These are phyloP conservation scores for Lamprologus callipterus DNA, from an alignment of 2,113 vertebrate genomes.

Conservation along the genomic window DNA sequence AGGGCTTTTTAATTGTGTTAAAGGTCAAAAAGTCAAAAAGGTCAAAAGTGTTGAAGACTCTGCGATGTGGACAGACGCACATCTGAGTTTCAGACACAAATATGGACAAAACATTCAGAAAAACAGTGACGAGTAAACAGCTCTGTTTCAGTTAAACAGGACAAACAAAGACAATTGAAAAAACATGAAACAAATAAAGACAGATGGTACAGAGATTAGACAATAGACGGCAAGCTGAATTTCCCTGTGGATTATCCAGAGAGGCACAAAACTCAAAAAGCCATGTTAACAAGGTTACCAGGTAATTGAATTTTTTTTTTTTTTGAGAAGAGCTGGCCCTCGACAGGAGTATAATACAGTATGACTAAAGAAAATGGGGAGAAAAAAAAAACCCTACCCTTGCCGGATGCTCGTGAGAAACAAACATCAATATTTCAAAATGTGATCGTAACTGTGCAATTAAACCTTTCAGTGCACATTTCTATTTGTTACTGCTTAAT, in stretches of 20 bases:
- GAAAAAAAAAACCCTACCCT: not conserved
- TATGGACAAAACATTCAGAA: conserved; percentile 35
- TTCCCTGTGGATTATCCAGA: not conserved
- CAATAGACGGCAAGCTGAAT: not conserved
- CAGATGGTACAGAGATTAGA: conserved; percentile 30
- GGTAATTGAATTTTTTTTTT: not conserved
- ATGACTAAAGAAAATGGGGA: not conserved
- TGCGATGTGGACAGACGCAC: conserved; percentile 17
- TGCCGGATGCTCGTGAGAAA: not conserved
- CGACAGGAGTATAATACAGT: not conserved
- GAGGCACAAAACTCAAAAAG: not conserved
- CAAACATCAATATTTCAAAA: not conserved
- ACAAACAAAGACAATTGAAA: conserved; percentile 35
- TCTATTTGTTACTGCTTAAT: not conserved
- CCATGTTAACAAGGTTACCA: not conserved
- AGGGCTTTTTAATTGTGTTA: not conserved
- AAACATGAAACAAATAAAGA: conserved; percentile 25
- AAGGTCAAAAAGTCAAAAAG: not conserved
- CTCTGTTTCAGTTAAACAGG: conserved; percentile 26
- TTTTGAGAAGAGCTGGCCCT: not conserved
- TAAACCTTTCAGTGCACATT: not conserved
- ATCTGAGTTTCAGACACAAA: conserved; percentile 56
- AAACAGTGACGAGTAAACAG: not conserved
- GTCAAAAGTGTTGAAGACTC: conserved; percentile 37
- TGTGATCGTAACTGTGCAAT: not conserved